A percentile compares a stretch with the other conserved stretches of the same genome.
These are phyloP conservation scores for Esox lucius DNA, from an alignment of 2,797 vertebrate species.

Conservation along the genomic window DNA sequence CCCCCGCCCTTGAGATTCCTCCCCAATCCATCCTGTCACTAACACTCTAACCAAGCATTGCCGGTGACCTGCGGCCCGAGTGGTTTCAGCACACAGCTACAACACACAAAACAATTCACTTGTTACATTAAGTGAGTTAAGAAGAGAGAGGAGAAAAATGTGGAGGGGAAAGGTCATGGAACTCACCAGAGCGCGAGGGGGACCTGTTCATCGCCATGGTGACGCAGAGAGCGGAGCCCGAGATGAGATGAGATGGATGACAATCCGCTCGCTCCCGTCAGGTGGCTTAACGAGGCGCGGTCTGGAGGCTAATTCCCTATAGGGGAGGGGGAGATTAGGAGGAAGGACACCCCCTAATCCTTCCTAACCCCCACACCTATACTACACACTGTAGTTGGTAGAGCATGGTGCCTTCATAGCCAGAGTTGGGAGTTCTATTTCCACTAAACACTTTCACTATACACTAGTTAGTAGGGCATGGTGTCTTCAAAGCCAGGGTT, in stretches of 20 bases:
- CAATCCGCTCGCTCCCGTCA: constrained; percentile 75
- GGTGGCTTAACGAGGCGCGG: constrained; percentile 72
- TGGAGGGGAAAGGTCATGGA: constrained; percentile 4
- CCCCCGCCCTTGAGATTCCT: background rate
- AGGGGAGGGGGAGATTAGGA: background rate
- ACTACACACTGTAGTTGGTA: too few species aligned
- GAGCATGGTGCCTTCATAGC: too few species aligned
- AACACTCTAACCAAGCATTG: background rate
- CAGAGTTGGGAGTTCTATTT: too few species aligned
- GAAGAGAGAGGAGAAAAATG: background rate
- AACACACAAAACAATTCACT: background rate
- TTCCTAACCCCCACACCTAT: too few species aligned
- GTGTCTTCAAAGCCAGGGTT: too few species aligned
- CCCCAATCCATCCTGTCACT: background rate
- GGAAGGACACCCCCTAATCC: background rate
- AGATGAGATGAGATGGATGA: constrained; percentile 60
- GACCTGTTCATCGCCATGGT: background rate
- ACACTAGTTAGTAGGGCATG: too few species aligned
- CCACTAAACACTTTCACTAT: too few species aligned
- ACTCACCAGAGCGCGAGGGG: background rate
- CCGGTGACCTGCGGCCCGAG: background rate
- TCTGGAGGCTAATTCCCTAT: constrained; percentile 67
- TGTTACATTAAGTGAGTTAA: background rate
- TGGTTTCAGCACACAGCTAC: background rate
- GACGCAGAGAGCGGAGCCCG: constrained; percentile 45